Percentiles rank a stretch among this genome's conserved stretches.
These are phyloP conservation scores for Ptychochromis oligacanthus DNA, from an alignment of 2,113 vertebrate genomes.

Conservation along the genomic window DNA sequence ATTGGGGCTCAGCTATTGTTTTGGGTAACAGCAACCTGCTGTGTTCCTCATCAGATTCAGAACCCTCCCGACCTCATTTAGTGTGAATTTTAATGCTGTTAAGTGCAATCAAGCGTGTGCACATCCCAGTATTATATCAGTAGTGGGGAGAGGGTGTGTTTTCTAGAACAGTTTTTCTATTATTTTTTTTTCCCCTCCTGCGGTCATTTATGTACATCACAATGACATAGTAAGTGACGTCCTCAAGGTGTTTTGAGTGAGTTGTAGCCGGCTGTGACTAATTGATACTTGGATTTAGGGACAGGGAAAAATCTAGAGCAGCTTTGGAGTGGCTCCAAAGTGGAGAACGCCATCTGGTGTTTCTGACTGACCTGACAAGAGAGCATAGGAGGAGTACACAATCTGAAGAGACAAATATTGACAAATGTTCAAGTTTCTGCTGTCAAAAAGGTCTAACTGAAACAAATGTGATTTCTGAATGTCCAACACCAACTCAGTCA, in stretches of 20 bases:
- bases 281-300: neutral
- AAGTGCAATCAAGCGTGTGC: neutral
- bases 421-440: neutral
- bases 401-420: neutral
- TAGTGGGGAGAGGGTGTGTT: neutral
- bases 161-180: neutral
- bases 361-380: neutral
- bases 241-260: neutral
- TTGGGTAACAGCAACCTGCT: neutral
- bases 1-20: neutral
- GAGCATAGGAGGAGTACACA: neutral
- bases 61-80: neutral
- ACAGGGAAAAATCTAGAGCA: neutral
- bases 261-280: neutral
- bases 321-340: neutral
- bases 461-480: neutral
- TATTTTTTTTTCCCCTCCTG: neutral
- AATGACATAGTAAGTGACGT: neutral
- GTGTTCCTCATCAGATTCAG: neutral
- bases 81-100: neutral
- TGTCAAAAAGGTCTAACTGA: neutral
- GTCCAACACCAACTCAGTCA: neutral
- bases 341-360: slow-evolving; percentile 52
- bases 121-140: neutral
- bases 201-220: neutral